Conservation (phyloP, 2,888 invertebrate genomes). For the Spilosoma lubricipeda region DNA sequence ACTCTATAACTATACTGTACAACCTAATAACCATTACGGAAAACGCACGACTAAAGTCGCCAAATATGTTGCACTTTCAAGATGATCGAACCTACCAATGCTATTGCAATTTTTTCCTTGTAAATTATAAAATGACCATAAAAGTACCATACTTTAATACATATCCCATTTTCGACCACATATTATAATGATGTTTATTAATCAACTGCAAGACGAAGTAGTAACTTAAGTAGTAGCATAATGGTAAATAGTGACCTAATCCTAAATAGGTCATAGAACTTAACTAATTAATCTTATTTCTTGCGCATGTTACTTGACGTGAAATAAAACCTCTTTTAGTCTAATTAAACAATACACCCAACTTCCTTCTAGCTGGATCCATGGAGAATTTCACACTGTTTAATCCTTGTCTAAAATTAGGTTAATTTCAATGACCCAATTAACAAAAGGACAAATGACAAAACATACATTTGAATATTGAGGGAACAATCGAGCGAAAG, state of each 20-base stretch:
- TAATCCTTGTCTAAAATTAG: neutral
- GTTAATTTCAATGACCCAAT: neutral
- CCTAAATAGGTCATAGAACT: neutral
- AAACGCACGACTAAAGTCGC: neutral
- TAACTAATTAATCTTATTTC: neutral
- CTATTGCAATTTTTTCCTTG: neutral
- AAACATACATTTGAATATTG: neutral
- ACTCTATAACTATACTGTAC: no score
- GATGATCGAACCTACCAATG: neutral
- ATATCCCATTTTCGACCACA: neutral
- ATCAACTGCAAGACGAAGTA: neutral
- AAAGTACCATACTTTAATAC: neutral
- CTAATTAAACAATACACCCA: neutral
- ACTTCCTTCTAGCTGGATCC: neutral
- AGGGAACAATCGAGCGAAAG: slow-evolving; percentile 6
- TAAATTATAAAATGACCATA: no score
- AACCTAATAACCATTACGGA: slow-evolving; percentile 35
- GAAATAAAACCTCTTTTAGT: neutral
- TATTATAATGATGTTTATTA: neutral
- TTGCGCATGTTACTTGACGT: neutral
- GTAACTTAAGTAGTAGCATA: neutral
- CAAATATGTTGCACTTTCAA: slow-evolving; percentile 22
- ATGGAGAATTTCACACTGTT: neutral
- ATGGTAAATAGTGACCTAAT: no score
- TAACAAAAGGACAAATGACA: neutral